Percentiles rank a stretch among this genome's conserved stretches.
These are phyloP conservation scores for Panulirus ornatus DNA, from an alignment of 1,140 invertebrate species.

Conservation along the genomic window DNA sequence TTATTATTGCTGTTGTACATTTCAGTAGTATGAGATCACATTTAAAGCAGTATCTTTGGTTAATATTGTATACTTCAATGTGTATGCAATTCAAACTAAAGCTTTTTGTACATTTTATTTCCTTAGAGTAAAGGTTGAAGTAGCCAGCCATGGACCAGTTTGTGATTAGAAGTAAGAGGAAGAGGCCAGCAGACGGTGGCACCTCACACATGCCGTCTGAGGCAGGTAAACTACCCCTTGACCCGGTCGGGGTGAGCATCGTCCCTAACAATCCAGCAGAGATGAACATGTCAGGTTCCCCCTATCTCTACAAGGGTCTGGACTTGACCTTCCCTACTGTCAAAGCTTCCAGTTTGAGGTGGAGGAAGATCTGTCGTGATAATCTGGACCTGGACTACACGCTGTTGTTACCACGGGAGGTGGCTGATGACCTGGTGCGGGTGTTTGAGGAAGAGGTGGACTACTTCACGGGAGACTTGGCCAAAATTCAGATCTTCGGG, in stretches of 20 bases:
- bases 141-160: not conserved
- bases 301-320: not conserved
- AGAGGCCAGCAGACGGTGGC: too few species aligned
- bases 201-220: too few species aligned
- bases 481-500: slow-evolving; percentile 83
- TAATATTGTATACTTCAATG: too few species aligned
- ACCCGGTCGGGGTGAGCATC: too few species aligned
- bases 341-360: slow-evolving; percentile 72
- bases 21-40: too few species aligned
- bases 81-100: too few species aligned
- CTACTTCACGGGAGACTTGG: slow-evolving; percentile 82
- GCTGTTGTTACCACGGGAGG: slow-evolving; percentile 77
- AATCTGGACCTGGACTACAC: slow-evolving; percentile 81
- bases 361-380: slow-evolving; percentile 79
- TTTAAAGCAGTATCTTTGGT: too few species aligned
- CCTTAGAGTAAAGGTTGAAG: not conserved
- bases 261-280: too few species aligned
- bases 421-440: slow-evolving; percentile 79
- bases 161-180: not conserved
- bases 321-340: slow-evolving; percentile 1
- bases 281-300: not conserved
- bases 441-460: slow-evolving; percentile 81
- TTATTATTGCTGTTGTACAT: too few species aligned
- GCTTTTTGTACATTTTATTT: too few species aligned
- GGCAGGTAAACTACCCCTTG: too few species aligned